Conservation (phyloP, 1,140 invertebrate species). For the Aporrectodea caliginosa region DNA sequence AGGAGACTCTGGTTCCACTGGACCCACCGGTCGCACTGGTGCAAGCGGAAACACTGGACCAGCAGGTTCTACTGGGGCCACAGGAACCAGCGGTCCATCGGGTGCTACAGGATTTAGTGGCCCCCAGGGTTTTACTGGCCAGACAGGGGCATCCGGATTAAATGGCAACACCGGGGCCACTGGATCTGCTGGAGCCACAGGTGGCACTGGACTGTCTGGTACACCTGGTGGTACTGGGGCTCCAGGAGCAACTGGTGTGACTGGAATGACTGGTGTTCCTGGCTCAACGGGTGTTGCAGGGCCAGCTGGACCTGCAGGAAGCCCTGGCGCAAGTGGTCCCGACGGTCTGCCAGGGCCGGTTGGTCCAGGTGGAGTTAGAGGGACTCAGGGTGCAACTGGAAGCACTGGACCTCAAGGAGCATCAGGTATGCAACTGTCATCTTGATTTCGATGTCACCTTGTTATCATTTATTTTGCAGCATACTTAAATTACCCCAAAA, state of each 20-base stretch:
- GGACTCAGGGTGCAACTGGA: not conserved
- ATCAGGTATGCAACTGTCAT: not conserved
- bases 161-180: constrained; percentile 2
- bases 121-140: not conserved
- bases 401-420: constrained; percentile 11
- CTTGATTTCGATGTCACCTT: no score
- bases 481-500: no score
- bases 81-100: not conserved
- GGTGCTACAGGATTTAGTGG: constrained; percentile 5
- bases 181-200: not conserved
- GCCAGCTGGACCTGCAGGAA: constrained; percentile 5
- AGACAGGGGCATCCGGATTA: not conserved
- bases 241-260: not conserved
- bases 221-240: constrained; percentile 6
- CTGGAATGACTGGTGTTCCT: not conserved
- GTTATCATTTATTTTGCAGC: no score
- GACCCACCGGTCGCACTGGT: constrained; percentile 8
- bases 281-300: not conserved
- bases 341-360: no score
- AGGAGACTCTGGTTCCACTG: constrained; percentile 17
- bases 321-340: constrained; percentile 12
- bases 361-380: not conserved
- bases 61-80: not conserved
- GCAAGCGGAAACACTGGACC: constrained; percentile 1
- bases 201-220: constrained; percentile 2